These are phyloP conservation scores for Cuniculus paca DNA, from an alignment of 2,797 vertebrate genomes.

Conservation along the genomic window DNA sequence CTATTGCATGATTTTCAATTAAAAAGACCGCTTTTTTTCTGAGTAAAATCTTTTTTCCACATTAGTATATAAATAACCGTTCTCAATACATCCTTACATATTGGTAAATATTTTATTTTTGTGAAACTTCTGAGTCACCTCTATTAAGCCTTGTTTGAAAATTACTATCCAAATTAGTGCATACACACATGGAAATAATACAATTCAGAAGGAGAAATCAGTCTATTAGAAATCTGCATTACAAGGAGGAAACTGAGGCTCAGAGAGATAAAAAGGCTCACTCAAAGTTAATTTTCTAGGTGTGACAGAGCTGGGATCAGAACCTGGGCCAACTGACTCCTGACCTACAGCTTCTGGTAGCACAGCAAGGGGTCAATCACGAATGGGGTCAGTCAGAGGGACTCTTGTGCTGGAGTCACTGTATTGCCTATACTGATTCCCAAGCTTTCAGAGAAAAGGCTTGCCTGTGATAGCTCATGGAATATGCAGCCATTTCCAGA, in stretches of 20 bases:
- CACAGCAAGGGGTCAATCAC: no score
- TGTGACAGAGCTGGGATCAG: not conserved
- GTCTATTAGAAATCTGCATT: no score
- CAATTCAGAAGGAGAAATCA: not conserved
- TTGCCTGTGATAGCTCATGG: not conserved
- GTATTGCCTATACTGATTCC: accelerated
- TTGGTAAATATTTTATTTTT: conserved; percentile 3
- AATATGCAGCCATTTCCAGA: not conserved
- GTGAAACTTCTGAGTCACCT: conserved; percentile 21
- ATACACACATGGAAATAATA: not conserved
- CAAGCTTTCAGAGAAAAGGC: not conserved
- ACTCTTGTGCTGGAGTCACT: not conserved
- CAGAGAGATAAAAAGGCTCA: no score
- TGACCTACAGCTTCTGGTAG: no score
- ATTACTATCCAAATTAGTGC: not conserved
- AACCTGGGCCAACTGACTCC: not conserved
- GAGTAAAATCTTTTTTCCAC: conserved; percentile 25
- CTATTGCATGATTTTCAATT: conserved; percentile 8
- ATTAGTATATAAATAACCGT: not conserved
- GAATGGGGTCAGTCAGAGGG: not conserved
- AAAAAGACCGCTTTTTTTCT: not conserved
- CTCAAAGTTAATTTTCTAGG: not conserved
- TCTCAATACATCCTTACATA: not conserved
- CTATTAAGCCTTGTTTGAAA: not conserved
- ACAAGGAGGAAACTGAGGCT: no score